Evolutionary conservation across 2,888 invertebrate species (phyloP).

Genomic region (Nomada goodeniana): DNA sequence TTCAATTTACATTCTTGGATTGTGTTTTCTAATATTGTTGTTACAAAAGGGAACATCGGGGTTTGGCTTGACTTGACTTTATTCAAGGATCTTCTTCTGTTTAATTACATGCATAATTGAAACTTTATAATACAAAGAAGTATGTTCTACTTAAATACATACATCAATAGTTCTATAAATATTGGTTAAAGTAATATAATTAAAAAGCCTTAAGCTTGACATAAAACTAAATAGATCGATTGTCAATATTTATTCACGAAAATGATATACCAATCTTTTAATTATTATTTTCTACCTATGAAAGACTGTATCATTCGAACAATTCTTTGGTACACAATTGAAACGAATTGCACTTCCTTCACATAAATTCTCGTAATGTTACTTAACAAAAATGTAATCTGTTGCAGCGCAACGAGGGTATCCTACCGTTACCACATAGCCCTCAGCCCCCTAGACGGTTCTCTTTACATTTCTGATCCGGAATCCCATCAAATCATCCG

Average conservation of each 20-base stretch:
- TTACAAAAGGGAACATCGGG: too few relatives aligned
- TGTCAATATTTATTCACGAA: background rate
- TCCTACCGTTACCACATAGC: constrained; percentile 99
- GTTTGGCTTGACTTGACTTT: too few relatives aligned
- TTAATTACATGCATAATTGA: background rate
- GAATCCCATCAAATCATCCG: constrained; percentile 97
- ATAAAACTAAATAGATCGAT: background rate
- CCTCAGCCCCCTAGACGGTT: constrained; percentile 96
- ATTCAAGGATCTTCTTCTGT: too few relatives aligned
- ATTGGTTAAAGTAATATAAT: too few relatives aligned
- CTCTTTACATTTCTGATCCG: constrained; percentile 97
- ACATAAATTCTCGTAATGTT: too few relatives aligned
- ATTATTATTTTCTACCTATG: too few relatives aligned
- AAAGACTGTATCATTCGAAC: too few relatives aligned
- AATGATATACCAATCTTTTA: background rate
- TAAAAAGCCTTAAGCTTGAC: too few relatives aligned
- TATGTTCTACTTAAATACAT: background rate
- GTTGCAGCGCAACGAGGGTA: constrained; percentile 93
- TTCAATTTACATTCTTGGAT: too few relatives aligned
- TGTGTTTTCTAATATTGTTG: too few relatives aligned
- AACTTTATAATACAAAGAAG: background rate
- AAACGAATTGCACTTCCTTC: too few relatives aligned
- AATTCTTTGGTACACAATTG: too few relatives aligned
- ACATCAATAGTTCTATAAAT: constrained; percentile 12
- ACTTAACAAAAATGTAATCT: background rate